Percentiles rank a stretch among this genome's conserved stretches.
Evolutionary conservation across 2,797 vertebrate genomes (phyloP).

Genomic region (Micropoecilia bifurca): DNA sequence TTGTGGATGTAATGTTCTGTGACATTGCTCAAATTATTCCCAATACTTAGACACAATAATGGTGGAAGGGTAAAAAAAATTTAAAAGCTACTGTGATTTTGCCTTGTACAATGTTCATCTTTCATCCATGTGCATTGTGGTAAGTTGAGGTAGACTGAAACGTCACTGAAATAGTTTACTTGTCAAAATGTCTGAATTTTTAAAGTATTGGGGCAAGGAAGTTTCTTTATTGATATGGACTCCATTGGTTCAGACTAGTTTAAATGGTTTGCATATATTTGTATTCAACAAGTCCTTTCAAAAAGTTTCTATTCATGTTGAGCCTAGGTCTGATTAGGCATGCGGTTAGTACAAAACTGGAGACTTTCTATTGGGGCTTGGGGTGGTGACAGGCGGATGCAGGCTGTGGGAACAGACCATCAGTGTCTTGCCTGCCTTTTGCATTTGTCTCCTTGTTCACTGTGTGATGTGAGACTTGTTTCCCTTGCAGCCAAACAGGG

Average conservation of each 20-base stretch:
- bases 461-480: conserved; percentile 97
- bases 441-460: conserved; percentile 79
- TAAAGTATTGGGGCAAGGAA: background rate
- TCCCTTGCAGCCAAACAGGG: conserved; percentile 99
- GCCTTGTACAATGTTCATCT: conserved; percentile 25
- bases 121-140: conserved; percentile 27
- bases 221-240: background rate
- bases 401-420: conserved; percentile 26
- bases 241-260: background rate
- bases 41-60: conserved; percentile 16
- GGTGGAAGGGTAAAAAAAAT: conserved; percentile 14
- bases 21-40: conserved; percentile 42
- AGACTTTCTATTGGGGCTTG: conserved; percentile 23
- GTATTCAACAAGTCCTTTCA: conserved; percentile 24
- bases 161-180: conserved; percentile 9
- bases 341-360: background rate
- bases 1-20: conserved; percentile 27
- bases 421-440: conserved; percentile 45
- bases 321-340: conserved; percentile 14
- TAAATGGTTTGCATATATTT: conserved; percentile 12
- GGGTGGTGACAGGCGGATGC: background rate
- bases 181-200: conserved; percentile 15
- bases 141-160: conserved; percentile 23
- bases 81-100: background rate
- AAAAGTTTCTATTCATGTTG: conserved; percentile 8